Conservation (phyloP, 1,140 invertebrate species). For the Mamestra configurata region DNA sequence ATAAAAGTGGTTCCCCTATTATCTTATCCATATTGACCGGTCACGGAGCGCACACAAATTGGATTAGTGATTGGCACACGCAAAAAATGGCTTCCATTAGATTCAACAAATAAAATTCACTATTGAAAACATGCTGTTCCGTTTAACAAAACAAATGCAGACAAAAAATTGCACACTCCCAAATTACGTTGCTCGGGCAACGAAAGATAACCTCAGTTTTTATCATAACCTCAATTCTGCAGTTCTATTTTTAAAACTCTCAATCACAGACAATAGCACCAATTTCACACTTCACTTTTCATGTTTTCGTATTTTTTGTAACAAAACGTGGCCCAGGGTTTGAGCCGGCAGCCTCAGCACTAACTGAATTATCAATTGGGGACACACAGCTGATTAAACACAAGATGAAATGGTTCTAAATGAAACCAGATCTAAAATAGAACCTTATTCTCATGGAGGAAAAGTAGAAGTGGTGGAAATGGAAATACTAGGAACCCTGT, state of each 20-base stretch:
- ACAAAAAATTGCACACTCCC: constrained; percentile 46
- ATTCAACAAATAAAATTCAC: constrained; percentile 23
- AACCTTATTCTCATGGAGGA: constrained; percentile 63
- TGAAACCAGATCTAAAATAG: constrained; percentile 59
- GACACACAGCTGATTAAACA: constrained; percentile 83
- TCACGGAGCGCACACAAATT: constrained; percentile 55
- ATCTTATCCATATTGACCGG: constrained; percentile 47
- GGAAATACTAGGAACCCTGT: constrained; percentile 58
- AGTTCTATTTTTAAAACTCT: constrained; percentile 37
- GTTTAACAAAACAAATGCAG: constrained; percentile 55
- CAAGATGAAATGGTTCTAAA: constrained; percentile 69
- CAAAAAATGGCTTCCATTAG: constrained; percentile 53
- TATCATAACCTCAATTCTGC: constrained; percentile 26
- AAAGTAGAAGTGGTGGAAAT: constrained; percentile 66
- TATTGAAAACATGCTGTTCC: constrained; percentile 15
- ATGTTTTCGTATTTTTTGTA: constrained; percentile 33
- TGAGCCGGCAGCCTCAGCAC: constrained; percentile 71
- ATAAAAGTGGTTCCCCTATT: constrained; percentile 33
- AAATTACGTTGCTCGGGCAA: constrained; percentile 25
- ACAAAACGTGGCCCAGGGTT: constrained; percentile 44
- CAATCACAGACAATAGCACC: constrained; percentile 48
- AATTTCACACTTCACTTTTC: constrained; percentile 32
- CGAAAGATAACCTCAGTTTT: constrained; percentile 28
- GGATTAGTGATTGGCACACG: constrained; percentile 50
- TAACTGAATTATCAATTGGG: constrained; percentile 85